These are phyloP conservation scores for Pteropus alecto DNA, from an alignment of 2,113 vertebrate genomes.

Conservation along the genomic window DNA sequence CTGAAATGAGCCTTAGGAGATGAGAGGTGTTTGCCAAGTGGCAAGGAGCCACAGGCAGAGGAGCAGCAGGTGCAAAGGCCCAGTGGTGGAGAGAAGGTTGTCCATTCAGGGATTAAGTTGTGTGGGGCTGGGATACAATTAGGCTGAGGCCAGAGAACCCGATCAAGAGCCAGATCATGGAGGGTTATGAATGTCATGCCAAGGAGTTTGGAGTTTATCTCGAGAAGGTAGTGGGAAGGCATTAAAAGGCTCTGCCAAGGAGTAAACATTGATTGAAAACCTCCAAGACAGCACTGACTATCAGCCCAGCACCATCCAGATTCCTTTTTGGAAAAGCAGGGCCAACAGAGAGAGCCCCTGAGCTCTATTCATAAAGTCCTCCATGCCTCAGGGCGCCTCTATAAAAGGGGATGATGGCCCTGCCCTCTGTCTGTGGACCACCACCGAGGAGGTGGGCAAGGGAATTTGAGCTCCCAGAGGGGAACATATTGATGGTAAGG, in stretches of 20 bases:
- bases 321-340: not conserved
- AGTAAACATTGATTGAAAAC: not conserved
- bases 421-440: not conserved
- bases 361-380: not conserved
- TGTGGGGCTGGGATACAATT: not conserved
- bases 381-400: not conserved
- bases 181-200: not conserved
- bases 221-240: not conserved
- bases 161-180: not conserved
- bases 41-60: not conserved
- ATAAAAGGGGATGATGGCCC: not conserved
- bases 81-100: not conserved
- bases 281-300: not conserved
- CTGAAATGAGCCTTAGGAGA: not conserved
- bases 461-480: not conserved
- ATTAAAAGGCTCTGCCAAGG: not conserved
- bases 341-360: not conserved
- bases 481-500: not conserved
- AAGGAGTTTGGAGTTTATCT: not conserved
- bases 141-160: not conserved
- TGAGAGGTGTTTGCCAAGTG: not conserved
- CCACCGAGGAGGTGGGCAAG: not conserved
- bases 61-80: not conserved
- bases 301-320: not conserved
- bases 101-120: not conserved